Evolutionary conservation across 2,113 vertebrate species (phyloP).

Genomic region (Hyperoodon ampullatus): DNA sequence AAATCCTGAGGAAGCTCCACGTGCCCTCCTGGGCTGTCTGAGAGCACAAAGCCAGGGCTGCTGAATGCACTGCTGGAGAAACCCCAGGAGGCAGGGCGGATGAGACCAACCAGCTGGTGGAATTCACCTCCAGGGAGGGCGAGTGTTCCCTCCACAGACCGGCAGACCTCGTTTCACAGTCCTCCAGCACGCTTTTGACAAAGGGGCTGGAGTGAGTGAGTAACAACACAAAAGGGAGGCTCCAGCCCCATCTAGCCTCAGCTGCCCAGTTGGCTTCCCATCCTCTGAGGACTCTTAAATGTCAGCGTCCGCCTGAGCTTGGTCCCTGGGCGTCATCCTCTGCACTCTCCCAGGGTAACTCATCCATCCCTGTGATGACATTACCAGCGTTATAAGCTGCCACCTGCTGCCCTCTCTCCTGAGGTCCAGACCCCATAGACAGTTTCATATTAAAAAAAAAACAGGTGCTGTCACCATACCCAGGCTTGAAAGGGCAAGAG

Average conservation of each 20-base stretch:
- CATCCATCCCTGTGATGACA: neutral
- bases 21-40: accelerated
- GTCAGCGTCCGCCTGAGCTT: neutral
- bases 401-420: neutral
- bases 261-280: neutral
- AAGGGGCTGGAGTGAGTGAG: neutral
- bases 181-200: neutral
- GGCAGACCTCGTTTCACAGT: neutral
- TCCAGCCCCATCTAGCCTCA: neutral
- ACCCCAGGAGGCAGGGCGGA: neutral
- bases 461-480: no score
- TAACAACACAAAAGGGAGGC: neutral
- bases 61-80: neutral
- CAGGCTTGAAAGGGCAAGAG: neutral
- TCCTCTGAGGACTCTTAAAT: no score
- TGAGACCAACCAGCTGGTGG: accelerated
- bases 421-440: neutral
- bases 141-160: accelerated
- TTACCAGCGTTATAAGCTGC: neutral
- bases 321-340: neutral
- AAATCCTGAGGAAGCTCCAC: neutral
- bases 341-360: accelerated
- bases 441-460: neutral
- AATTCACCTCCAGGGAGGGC: no score
- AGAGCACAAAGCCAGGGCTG: neutral